These are phyloP conservation scores for Danionella cerebrum DNA, from an alignment of 2,113 vertebrate genomes.

Conservation along the genomic window DNA sequence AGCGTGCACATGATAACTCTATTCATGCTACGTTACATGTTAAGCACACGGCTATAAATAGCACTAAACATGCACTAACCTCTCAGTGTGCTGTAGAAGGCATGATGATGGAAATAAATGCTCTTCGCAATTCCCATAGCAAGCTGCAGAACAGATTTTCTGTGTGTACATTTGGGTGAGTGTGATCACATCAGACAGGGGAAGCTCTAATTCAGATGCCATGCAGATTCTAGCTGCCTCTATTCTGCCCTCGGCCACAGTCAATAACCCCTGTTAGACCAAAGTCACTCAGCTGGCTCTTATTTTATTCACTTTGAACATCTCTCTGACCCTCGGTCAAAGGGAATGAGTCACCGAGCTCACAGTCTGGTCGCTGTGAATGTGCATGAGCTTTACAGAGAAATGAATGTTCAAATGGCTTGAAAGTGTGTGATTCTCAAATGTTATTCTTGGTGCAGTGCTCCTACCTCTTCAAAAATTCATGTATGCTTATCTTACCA, in stretches of 20 bases:
- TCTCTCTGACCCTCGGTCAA: constrained; percentile 4
- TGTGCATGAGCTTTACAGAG: background rate
- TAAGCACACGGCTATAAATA: constrained; percentile 11
- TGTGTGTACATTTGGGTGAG: background rate
- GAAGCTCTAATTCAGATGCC: constrained; percentile 20
- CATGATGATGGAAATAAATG: background rate
- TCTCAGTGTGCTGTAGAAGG: background rate
- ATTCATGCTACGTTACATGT: background rate
- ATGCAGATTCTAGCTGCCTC: background rate
- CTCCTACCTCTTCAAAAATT: too few relatives aligned
- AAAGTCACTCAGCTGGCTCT: constrained; percentile 23
- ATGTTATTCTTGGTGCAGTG: background rate
- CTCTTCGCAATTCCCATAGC: constrained; percentile 10
- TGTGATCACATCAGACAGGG: background rate
- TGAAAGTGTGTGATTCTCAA: background rate
- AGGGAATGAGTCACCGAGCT: background rate
- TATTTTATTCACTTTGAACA: constrained; percentile 26
- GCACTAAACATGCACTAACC: constrained; percentile 1
- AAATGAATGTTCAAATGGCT: background rate
- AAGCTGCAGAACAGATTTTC: constrained; percentile 3
- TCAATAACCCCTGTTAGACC: constrained; percentile 22
- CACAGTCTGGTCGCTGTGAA: background rate
- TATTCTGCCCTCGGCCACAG: constrained; percentile 23
- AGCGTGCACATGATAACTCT: background rate
- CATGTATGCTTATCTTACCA: too few relatives aligned